Evolutionary conservation across 2,888 invertebrate species (phyloP).

Genomic region (Dyspetes luteomarginatus): DNA sequence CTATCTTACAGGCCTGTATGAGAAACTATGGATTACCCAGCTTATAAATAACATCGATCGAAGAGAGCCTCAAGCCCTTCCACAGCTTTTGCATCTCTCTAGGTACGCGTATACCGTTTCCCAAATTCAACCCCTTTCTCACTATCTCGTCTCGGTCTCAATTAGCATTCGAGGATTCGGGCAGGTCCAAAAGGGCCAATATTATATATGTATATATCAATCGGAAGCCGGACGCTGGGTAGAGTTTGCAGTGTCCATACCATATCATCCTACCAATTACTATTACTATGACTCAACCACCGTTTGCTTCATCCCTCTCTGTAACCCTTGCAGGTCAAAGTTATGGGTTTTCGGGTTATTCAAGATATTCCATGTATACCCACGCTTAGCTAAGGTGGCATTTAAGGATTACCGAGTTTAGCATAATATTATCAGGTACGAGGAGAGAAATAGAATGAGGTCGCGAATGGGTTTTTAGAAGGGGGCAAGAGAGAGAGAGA

Average conservation of each 20-base stretch:
- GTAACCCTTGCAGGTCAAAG: constrained; percentile 16
- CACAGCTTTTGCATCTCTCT: constrained; percentile 11
- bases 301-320: constrained; percentile 14
- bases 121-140: constrained; percentile 44
- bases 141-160: constrained; percentile 46
- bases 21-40: background rate
- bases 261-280: constrained; percentile 48
- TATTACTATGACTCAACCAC: constrained; percentile 57
- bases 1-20: background rate
- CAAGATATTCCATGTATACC: constrained; percentile 75
- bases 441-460: too few species aligned
- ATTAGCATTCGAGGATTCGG: constrained; percentile 67
- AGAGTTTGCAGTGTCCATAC: constrained; percentile 2
- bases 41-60: constrained; percentile 18
- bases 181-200: constrained; percentile 7
- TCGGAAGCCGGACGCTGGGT: background rate
- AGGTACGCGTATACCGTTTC: constrained; percentile 21
- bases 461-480: too few species aligned
- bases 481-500: constrained; percentile 16
- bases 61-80: too few species aligned
- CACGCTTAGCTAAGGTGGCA: constrained; percentile 70
- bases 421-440: constrained; percentile 79
- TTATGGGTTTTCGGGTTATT: constrained; percentile 66
- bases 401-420: constrained; percentile 82
- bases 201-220: background rate